These are phyloP conservation scores for Neodiprion lecontei DNA, from an alignment of 1,140 invertebrate species.

Conservation along the genomic window DNA sequence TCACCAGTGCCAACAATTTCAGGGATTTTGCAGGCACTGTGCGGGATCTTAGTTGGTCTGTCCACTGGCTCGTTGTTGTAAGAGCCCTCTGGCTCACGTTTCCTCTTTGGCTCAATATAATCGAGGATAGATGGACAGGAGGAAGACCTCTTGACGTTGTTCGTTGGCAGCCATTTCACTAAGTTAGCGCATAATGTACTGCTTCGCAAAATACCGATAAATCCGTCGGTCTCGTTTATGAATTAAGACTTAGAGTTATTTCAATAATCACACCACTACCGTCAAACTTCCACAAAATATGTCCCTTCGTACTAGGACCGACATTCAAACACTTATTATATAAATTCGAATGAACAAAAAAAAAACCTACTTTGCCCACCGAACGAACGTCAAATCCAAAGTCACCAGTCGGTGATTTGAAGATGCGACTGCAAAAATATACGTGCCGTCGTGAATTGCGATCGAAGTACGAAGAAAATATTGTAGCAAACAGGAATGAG, in stretches of 20 bases:
- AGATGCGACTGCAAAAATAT: neutral
- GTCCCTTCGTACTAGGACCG: too few relatives aligned
- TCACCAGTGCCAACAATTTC: neutral
- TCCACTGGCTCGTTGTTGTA: neutral
- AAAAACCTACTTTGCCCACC: neutral
- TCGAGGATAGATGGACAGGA: conserved; percentile 7
- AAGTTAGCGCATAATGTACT: neutral
- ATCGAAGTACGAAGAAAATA: neutral
- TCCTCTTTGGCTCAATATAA: neutral
- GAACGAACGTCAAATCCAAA: neutral
- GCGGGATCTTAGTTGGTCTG: conserved; percentile 8
- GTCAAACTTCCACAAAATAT: too few relatives aligned
- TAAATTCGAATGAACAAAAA: too few relatives aligned
- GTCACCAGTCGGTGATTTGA: neutral
- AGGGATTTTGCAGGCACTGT: neutral
- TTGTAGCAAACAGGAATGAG: conserved; percentile 21
- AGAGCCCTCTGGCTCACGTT: neutral
- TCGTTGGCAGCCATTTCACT: conserved; percentile 60
- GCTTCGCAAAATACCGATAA: conserved; percentile 2
- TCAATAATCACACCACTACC: neutral
- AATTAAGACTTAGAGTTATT: neutral
- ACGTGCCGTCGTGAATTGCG: neutral
- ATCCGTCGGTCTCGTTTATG: neutral
- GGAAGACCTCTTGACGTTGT: conserved; percentile 54
- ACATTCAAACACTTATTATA: too few relatives aligned